A percentile compares a stretch with the other conserved stretches of the same genome.
Evolutionary conservation across 2,797 vertebrate species (phyloP).

Genomic region (Gastrophryne carolinensis): DNA sequence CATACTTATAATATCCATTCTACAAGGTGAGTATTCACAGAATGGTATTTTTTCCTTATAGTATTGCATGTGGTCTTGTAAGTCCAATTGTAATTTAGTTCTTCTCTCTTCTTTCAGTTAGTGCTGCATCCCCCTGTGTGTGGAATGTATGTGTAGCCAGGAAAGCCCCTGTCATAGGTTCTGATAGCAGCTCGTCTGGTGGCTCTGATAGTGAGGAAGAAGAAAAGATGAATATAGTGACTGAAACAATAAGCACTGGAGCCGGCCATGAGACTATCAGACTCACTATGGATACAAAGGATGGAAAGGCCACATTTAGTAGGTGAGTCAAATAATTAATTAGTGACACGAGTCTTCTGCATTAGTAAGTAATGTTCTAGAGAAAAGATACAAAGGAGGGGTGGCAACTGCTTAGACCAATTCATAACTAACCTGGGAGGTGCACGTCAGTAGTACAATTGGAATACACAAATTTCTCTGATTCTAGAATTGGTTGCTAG

Average conservation of each 20-base stretch:
- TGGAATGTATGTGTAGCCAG: conserved; percentile 69
- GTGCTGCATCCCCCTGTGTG: conserved; percentile 63
- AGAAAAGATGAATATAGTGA: conserved; percentile 59
- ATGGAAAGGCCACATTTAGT: conserved; percentile 70
- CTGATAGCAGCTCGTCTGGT: conserved; percentile 84
- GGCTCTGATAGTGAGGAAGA: conserved; percentile 77
- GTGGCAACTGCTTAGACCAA: too few relatives aligned
- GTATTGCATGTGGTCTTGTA: too few relatives aligned
- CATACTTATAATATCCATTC: too few relatives aligned
- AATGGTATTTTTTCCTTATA: too few relatives aligned
- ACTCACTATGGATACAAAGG: conserved; percentile 68
- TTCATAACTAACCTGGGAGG: too few relatives aligned
- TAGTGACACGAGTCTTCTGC: too few relatives aligned
- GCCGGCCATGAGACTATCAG: conserved; percentile 66
- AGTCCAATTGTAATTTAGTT: neutral
- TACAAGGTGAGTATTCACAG: too few relatives aligned
- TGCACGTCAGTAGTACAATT: too few relatives aligned
- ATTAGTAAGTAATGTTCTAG: neutral
- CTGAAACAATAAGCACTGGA: conserved; percentile 67
- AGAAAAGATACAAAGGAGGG: neutral
- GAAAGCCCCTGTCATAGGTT: conserved; percentile 74
- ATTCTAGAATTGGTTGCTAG: too few relatives aligned
- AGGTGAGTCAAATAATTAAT: conserved; percentile 60
- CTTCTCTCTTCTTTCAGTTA: conserved; percentile 54
- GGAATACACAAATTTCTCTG: too few relatives aligned